phyloP scores from a whole-genome alignment of 2,888 invertebrate genomes.

The Lycophotia porphyrea region DNA sequence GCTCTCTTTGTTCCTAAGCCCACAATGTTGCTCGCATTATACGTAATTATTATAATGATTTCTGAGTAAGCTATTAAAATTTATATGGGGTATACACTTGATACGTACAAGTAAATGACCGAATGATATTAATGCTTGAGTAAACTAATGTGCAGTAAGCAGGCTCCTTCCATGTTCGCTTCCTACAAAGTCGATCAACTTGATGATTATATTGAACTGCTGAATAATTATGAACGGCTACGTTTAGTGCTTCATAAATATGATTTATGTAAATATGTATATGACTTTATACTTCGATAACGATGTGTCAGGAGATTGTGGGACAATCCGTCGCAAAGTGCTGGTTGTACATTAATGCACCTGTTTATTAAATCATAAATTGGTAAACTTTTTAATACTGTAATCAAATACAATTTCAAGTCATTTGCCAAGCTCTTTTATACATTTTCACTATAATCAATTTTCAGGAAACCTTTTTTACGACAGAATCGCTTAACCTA shows the following conservation, averaged over 20 bases:
- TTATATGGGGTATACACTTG: conserved; percentile 60
- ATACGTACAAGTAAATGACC: conserved; percentile 59
- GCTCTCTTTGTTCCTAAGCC: conserved; percentile 68
- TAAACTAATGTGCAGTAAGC: conserved; percentile 57
- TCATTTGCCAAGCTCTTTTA: background rate
- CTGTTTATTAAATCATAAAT: background rate
- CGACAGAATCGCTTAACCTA: too few species aligned
- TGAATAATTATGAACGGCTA: conserved; percentile 38
- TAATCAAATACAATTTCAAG: background rate
- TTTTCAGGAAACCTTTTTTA: too few species aligned
- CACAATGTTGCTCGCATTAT: conserved; percentile 71
- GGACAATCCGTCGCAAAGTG: background rate
- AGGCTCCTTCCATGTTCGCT: conserved; percentile 55
- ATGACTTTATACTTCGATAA: conserved; percentile 25
- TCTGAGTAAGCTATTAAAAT: conserved; percentile 68
- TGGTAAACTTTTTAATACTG: background rate
- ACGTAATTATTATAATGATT: conserved; percentile 73
- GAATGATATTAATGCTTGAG: conserved; percentile 62
- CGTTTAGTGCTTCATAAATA: conserved; percentile 33
- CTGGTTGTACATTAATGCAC: background rate
- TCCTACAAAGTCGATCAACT: conserved; percentile 51
- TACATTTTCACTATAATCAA: background rate
- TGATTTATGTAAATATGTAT: conserved; percentile 40
- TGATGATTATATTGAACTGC: conserved; percentile 51
- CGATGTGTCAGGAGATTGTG: conserved; percentile 1